A percentile compares a stretch with the other conserved stretches of the same genome.
Conservation (phyloP, 2,888 invertebrate genomes). For the Drosophila mercatorum region DNA sequence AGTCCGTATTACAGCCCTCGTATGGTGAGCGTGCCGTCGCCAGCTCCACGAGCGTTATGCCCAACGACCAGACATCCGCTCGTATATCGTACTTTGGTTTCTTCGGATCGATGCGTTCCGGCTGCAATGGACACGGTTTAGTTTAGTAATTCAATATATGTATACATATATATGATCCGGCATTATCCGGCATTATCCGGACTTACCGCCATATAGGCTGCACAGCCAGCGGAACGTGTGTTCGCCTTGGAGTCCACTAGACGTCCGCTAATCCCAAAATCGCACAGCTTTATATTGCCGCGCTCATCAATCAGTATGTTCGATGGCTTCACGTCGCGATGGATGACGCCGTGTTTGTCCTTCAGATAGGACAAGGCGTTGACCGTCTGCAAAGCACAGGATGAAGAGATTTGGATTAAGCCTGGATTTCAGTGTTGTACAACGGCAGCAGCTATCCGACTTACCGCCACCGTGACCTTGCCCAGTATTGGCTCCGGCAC, state of each 20-base stretch:
- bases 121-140: slow-evolving; percentile 86
- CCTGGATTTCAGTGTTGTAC: neutral
- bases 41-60: slow-evolving; percentile 97
- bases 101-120: slow-evolving; percentile 97
- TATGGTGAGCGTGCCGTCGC: slow-evolving; percentile 98
- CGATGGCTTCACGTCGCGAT: slow-evolving; percentile 99
- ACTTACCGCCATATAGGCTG: slow-evolving; percentile 99
- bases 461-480: slow-evolving; percentile 97
- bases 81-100: slow-evolving; percentile 99
- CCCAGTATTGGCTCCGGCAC: slow-evolving; percentile 98
- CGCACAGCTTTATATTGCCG: slow-evolving; percentile 98
- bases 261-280: slow-evolving; percentile 99
- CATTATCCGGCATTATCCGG: neutral
- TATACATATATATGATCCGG: too few species aligned
- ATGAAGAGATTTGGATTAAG: neutral
- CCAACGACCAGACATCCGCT: slow-evolving; percentile 99
- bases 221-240: slow-evolving; percentile 98
- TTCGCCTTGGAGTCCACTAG: slow-evolving; percentile 99
- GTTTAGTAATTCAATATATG: neutral
- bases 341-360: slow-evolving; percentile 98
- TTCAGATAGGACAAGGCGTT: slow-evolving; percentile 99
- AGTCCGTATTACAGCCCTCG: slow-evolving; percentile 97
- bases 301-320: slow-evolving; percentile 98
- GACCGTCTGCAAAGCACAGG: slow-evolving; percentile 89
- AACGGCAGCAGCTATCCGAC: slow-evolving; percentile 63